phyloP scores from a whole-genome alignment of 2,113 vertebrate species.

The Numida meleagris region DNA sequence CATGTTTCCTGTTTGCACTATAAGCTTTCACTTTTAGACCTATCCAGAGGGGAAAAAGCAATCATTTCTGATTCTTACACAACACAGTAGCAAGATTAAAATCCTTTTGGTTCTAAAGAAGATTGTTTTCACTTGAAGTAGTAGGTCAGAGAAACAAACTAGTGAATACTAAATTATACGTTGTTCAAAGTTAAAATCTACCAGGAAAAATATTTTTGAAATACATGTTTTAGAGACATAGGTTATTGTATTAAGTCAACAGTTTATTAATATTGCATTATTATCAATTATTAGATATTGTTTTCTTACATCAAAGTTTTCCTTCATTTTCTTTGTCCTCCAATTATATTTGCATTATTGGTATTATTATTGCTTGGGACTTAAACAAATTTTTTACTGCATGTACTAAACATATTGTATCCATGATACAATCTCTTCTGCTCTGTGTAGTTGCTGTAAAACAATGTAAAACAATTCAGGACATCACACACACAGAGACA shows the following conservation, averaged over 20 bases:
- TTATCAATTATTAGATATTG: not conserved
- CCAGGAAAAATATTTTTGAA: not conserved
- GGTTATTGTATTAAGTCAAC: not conserved
- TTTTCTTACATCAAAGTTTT: not conserved
- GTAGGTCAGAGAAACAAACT: not conserved
- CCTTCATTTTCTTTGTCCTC: not conserved
- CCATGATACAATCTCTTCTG: not conserved
- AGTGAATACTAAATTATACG: not conserved
- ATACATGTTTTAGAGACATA: not conserved
- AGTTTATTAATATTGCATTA: not conserved
- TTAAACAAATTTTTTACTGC: not conserved
- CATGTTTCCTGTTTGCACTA: not conserved
- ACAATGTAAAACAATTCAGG: not conserved
- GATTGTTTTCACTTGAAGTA: not conserved
- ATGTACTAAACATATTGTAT: not conserved
- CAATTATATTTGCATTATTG: rapidly evolving
- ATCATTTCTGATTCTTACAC: not conserved
- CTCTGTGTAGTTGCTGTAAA: not conserved
- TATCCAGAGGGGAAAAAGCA: not conserved
- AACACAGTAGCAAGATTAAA: not conserved
- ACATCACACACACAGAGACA: not conserved
- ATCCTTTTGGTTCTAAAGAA: not conserved
- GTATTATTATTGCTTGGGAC: not conserved
- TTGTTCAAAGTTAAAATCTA: not conserved
- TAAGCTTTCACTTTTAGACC: not conserved